phyloP scores from a whole-genome alignment of 2,888 invertebrate species.

The Morpho helenor region DNA sequence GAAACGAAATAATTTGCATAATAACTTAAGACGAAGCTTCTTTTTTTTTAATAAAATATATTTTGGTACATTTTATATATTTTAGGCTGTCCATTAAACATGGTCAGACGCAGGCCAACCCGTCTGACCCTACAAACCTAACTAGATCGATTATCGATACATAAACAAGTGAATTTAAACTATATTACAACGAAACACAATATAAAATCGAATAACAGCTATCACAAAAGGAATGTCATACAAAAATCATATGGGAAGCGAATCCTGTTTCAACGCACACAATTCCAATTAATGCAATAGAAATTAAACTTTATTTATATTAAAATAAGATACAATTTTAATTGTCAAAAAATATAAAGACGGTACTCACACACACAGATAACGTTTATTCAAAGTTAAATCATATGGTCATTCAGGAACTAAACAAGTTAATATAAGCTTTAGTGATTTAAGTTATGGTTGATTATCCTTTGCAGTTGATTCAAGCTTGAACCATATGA shows the following conservation, averaged over 20 bases:
- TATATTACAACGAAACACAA: constrained; percentile 22
- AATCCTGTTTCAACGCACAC: constrained; percentile 61
- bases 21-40: neutral
- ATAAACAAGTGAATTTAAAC: constrained; percentile 30
- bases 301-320: constrained; percentile 20
- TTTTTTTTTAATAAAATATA: neutral
- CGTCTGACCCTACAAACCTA: constrained; percentile 46
- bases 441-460: accelerated
- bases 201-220: constrained; percentile 26
- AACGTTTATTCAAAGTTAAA: constrained; percentile 53
- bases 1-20: too few relatives aligned
- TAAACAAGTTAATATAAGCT: constrained; percentile 23
- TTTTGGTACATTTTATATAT: constrained; percentile 20
- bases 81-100: constrained; percentile 37
- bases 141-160: constrained; percentile 47
- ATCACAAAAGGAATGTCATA: constrained; percentile 58
- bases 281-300: constrained; percentile 12
- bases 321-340: constrained; percentile 16
- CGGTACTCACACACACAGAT: constrained; percentile 45
- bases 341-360: constrained; percentile 25
- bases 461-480: constrained; percentile 20
- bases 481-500: constrained; percentile 21
- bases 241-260: constrained; percentile 72
- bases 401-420: constrained; percentile 50
- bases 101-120: constrained; percentile 37